Conservation (phyloP, 2,797 vertebrate species). For the Acanthiza pusilla region DNA sequence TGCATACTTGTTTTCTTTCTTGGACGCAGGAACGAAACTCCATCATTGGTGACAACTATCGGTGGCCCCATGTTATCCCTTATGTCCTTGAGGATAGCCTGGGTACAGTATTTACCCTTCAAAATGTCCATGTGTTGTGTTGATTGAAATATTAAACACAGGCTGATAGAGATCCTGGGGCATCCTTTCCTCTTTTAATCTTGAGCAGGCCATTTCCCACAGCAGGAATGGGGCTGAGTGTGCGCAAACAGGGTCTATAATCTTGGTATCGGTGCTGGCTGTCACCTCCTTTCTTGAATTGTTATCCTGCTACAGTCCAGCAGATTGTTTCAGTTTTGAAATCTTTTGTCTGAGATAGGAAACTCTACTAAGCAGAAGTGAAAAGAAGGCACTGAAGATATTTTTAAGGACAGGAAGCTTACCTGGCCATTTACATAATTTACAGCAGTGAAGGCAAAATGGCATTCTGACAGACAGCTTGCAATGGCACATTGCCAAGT, state of each 20-base stretch:
- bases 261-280: neutral
- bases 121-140: neutral
- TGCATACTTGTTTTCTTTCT: neutral
- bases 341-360: neutral
- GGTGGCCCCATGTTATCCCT: constrained; percentile 87
- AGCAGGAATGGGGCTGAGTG: neutral
- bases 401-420: neutral
- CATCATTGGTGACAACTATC: constrained; percentile 83
- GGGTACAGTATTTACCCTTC: constrained; percentile 69
- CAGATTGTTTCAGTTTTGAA: neutral
- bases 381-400: neutral
- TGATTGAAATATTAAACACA: neutral
- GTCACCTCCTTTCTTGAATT: neutral
- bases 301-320: neutral
- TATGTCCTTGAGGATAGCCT: constrained; percentile 87
- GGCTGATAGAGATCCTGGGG: neutral
- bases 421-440: neutral
- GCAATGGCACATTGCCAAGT: neutral
- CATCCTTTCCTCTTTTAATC: neutral
- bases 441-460: neutral
- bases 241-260: neutral
- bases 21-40: constrained; percentile 80
- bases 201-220: neutral
- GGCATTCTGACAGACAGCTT: neutral
- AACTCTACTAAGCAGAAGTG: neutral